Conservation (phyloP, 2,888 invertebrate genomes). For the Lymantria monacha region DNA sequence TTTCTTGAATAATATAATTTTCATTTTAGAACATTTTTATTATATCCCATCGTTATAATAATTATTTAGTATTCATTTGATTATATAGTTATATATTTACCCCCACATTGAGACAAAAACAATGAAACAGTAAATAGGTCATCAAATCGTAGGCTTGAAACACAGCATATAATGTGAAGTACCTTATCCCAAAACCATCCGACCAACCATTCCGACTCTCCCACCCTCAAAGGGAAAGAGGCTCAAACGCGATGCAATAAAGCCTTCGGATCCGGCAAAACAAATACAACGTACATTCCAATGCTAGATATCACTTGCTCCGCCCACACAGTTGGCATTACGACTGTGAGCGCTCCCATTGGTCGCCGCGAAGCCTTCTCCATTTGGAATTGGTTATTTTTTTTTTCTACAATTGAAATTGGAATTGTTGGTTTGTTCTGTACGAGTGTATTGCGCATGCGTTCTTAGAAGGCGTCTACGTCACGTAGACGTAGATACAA, state of each 20-base stretch:
- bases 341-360: slow-evolving; percentile 78
- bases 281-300: slow-evolving; percentile 82
- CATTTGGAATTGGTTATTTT: slow-evolving; percentile 81
- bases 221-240: slow-evolving; percentile 77
- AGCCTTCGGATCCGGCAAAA: slow-evolving; percentile 79
- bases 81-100: too few relatives aligned
- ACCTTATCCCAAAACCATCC: slow-evolving; percentile 65
- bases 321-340: slow-evolving; percentile 82
- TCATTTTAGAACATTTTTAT: slow-evolving; percentile 15
- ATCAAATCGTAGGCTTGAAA: slow-evolving; percentile 51
- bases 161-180: slow-evolving; percentile 74
- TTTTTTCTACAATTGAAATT: slow-evolving; percentile 81
- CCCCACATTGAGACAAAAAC: background rate
- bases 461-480: slow-evolving; percentile 68
- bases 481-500: slow-evolving; percentile 79
- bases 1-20: slow-evolving; percentile 20
- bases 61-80: too few relatives aligned
- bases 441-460: slow-evolving; percentile 70
- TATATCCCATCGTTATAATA: background rate
- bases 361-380: slow-evolving; percentile 79
- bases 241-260: slow-evolving; percentile 77
- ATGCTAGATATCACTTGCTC: slow-evolving; percentile 82
- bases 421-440: slow-evolving; percentile 77
- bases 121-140: slow-evolving; percentile 41
- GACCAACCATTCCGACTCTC: slow-evolving; percentile 71